These are phyloP conservation scores for Lacanobia wlatinum DNA, from an alignment of 2,888 invertebrate species.

Conservation along the genomic window DNA sequence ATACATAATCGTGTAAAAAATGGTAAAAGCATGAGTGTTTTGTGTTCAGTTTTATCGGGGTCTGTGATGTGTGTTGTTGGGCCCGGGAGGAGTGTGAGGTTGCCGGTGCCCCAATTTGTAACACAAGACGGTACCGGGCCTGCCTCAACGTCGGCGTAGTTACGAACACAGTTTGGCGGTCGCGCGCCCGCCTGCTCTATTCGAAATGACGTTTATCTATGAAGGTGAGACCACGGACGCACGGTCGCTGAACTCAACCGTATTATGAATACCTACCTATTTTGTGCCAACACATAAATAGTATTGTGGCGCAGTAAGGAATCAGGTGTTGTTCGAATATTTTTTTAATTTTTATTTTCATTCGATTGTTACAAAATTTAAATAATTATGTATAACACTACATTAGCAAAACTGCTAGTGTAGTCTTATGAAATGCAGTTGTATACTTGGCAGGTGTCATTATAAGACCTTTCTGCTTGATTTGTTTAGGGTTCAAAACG, in stretches of 20 bases:
- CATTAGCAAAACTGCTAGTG: slow-evolving; percentile 17
- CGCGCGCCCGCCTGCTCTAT: slow-evolving; percentile 71
- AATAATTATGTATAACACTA: slow-evolving; percentile 27
- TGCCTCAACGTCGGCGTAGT: slow-evolving; percentile 78
- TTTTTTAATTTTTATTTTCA: slow-evolving; percentile 48
- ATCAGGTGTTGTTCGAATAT: slow-evolving; percentile 67
- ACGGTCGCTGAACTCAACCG: slow-evolving; percentile 85
- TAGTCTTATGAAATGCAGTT: slow-evolving; percentile 34
- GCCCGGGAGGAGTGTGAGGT: slow-evolving; percentile 36
- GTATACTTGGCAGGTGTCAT: neutral
- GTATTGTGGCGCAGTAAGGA: slow-evolving; percentile 73
- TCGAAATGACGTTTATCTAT: slow-evolving; percentile 87
- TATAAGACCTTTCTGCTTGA: slow-evolving; percentile 19
- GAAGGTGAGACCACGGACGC: slow-evolving; percentile 87
- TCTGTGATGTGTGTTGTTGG: slow-evolving; percentile 24
- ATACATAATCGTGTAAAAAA: slow-evolving; percentile 23
- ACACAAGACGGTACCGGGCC: slow-evolving; percentile 66
- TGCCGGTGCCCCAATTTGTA: slow-evolving; percentile 57
- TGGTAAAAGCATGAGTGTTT: slow-evolving; percentile 23
- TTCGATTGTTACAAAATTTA: slow-evolving; percentile 58
- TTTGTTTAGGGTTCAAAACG: slow-evolving; percentile 7
- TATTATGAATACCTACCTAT: slow-evolving; percentile 82
- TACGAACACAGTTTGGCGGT: slow-evolving; percentile 71
- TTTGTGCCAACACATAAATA: slow-evolving; percentile 74
- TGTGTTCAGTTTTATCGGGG: slow-evolving; percentile 20